Percentiles rank a stretch among this genome's conserved stretches.
phyloP scores from a whole-genome alignment of 2,888 invertebrate genomes.

The Coremacera marginata region DNA sequence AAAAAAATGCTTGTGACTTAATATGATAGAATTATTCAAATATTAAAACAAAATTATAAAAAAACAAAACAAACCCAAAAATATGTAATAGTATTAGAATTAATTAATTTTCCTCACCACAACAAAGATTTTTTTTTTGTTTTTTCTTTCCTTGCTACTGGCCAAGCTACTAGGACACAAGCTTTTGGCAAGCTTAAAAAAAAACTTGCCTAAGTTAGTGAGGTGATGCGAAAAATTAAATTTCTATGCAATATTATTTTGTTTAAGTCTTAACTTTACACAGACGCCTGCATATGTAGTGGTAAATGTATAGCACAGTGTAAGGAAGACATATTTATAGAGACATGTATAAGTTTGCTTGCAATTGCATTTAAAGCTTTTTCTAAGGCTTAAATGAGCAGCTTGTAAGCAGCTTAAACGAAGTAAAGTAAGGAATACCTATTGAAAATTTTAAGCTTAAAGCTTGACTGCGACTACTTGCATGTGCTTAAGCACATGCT shows the following conservation, averaged over 20 bases:
- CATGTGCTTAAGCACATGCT: not conserved
- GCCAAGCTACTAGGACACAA: not conserved
- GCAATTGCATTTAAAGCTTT: conserved; percentile 37
- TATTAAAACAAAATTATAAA: not conserved
- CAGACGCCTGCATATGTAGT: not conserved
- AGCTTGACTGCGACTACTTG: conserved; percentile 1
- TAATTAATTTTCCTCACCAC: not conserved
- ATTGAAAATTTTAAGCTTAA: not conserved
- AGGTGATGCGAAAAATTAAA: conserved; percentile 34
- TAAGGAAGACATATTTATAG: not conserved
- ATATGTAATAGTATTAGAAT: conserved; percentile 3
- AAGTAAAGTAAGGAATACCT: not conserved
- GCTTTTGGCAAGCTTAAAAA: not conserved
- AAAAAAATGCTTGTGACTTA: conserved; percentile 29
- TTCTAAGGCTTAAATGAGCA: conserved; percentile 20
- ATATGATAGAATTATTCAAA: conserved; percentile 7
- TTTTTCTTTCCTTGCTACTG: not conserved
- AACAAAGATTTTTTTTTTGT: not conserved
- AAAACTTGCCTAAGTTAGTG: not conserved
- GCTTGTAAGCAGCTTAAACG: conserved; percentile 22
- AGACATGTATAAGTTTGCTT: conserved; percentile 48
- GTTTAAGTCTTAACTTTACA: not conserved
- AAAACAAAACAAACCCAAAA: not conserved
- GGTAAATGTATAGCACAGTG: not conserved
- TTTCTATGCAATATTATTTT: conserved; percentile 25